phyloP scores from a whole-genome alignment of 2,113 vertebrate genomes.

The Tupaia tana region DNA sequence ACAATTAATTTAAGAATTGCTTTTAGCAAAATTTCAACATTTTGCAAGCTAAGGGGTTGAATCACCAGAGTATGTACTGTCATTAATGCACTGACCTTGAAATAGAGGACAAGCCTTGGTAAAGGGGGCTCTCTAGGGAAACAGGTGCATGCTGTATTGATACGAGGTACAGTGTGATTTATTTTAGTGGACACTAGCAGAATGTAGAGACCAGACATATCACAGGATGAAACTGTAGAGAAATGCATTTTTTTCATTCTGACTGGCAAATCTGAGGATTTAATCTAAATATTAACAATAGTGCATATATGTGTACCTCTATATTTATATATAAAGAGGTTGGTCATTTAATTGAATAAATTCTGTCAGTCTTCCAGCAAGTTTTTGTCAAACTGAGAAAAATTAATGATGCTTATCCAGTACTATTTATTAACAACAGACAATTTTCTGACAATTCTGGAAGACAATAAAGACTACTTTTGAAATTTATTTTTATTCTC shows the following conservation, averaged over 20 bases:
- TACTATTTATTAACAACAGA: not conserved
- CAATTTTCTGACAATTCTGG: not conserved
- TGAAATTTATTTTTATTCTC: not conserved
- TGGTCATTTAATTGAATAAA: constrained; percentile 47
- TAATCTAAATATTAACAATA: constrained; percentile 55
- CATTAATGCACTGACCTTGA: constrained; percentile 67
- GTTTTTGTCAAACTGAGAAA: constrained; percentile 39
- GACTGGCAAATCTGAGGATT: constrained; percentile 5
- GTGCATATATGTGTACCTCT: not conserved
- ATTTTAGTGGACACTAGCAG: constrained; percentile 37
- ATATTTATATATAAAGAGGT: not conserved
- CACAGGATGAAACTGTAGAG: constrained; percentile 20
- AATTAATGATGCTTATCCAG: not conserved
- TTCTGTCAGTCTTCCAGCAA: not conserved
- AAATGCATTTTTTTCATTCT: constrained; percentile 34
- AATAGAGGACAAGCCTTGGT: constrained; percentile 43
- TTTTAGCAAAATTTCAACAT: constrained; percentile 60
- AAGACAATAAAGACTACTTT: constrained; percentile 22
- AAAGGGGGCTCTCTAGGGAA: not conserved
- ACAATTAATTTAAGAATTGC: constrained; percentile 64
- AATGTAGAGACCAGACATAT: constrained; percentile 6
- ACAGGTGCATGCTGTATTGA: constrained; percentile 18
- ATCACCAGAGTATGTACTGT: constrained; percentile 26
- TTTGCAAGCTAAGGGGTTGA: constrained; percentile 56
- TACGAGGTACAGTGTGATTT: constrained; percentile 68